These are phyloP conservation scores for Oxytorus armatus DNA, from an alignment of 2,888 invertebrate species.

Conservation along the genomic window DNA sequence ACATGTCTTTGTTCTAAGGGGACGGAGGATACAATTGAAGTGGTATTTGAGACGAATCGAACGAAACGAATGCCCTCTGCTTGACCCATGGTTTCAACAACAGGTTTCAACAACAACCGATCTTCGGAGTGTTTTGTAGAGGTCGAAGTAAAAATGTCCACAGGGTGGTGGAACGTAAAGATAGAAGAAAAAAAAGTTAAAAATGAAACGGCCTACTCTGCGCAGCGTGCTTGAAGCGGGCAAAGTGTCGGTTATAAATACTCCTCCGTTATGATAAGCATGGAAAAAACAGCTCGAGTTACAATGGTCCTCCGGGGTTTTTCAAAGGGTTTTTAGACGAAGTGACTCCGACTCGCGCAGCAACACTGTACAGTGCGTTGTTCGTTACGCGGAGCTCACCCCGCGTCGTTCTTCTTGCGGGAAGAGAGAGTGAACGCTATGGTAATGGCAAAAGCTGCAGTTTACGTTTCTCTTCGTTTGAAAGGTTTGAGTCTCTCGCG, in stretches of 20 bases:
- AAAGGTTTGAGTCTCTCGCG: constrained; percentile 61
- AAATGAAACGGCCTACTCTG: too few species aligned
- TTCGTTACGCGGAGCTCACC: constrained; percentile 49
- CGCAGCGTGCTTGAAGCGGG: not conserved
- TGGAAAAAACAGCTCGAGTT: constrained; percentile 40
- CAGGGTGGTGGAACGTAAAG: too few species aligned
- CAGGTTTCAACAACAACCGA: too few species aligned
- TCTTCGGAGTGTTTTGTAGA: too few species aligned
- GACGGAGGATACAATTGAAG: too few species aligned
- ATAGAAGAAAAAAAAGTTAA: too few species aligned
- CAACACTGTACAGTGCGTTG: constrained; percentile 58
- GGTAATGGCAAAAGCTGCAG: constrained; percentile 66
- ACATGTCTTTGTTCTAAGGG: too few species aligned
- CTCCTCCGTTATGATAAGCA: constrained; percentile 15
- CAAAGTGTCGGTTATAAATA: constrained; percentile 32
- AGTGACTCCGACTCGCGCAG: constrained; percentile 44
- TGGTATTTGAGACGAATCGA: too few species aligned
- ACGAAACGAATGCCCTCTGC: too few species aligned
- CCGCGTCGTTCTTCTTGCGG: constrained; percentile 16
- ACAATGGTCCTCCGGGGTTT: constrained; percentile 53
- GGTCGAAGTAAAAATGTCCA: too few species aligned
- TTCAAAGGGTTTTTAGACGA: constrained; percentile 47
- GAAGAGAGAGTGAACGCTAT: constrained; percentile 33
- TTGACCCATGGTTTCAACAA: too few species aligned
- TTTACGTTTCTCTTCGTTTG: constrained; percentile 76